Base-by-base conservation (phyloP, 2,113 vertebrate genomes). In the Plecturocebus donacophilus region DNA sequence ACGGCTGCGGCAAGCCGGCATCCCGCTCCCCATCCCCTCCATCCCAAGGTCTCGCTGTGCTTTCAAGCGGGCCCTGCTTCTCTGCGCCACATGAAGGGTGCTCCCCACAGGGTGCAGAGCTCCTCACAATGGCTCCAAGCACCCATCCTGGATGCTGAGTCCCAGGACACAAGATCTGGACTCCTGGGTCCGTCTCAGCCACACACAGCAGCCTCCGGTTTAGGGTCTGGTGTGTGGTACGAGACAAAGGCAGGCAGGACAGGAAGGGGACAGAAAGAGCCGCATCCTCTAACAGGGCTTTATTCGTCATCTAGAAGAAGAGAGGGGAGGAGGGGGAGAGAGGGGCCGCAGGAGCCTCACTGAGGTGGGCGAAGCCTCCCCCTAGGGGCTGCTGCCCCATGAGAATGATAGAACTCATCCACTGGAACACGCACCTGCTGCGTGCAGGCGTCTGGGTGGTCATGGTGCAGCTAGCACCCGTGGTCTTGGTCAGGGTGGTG, bases 331-430 rank as follows among this genome's bases (percentile, higher is more conserved):
- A 85, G 93, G 70, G 91, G 64, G 40, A 97, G 91, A 90, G 84
- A 87, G 90, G 94, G 25, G 97, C 86, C 96, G 77, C 8, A 32
- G 6, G 92, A 42, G 45, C 42, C 77, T 86, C 86, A 71, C 9
- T 91, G 81, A 84, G 87, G 61, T 64, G 96, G 0, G 89, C 8
- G 0, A 89, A 95, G 95, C 85, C 92, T 97, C 96, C 97, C 38
- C 1, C 16, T 58, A 66, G 77, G 79, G 66, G 93, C 90, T 42
- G 80, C 30, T 30, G 95, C 96, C 88, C 98, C 95, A 98, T 97
- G 97, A 95, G 98, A 99, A 99, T 99, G 99, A 99, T 99, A 99
- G 99, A 99, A 99, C 99, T 99, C 99, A 99, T 99, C 99, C 94
- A 97, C 98, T 98, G 97, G 96, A 96, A 47, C 27, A 82, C 45